These are phyloP conservation scores for Sphaerophoria taeniata DNA, from an alignment of 2,888 invertebrate genomes.

Conservation along the genomic window DNA sequence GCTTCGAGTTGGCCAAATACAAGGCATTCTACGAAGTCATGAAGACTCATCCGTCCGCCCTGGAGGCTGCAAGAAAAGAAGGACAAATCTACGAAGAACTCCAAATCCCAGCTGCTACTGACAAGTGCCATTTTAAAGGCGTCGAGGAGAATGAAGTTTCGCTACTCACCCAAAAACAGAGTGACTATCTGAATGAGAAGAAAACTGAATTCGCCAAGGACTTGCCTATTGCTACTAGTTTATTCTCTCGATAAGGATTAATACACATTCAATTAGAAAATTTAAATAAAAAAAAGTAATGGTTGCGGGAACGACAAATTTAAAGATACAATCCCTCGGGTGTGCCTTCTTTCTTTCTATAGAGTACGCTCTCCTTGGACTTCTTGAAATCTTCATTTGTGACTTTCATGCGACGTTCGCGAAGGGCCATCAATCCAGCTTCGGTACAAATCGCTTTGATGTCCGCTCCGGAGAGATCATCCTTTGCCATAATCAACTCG, in stretches of 20 bases:
- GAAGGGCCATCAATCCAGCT: constrained; percentile 98
- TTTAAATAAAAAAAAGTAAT: constrained; percentile 59
- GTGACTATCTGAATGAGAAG: constrained; percentile 42
- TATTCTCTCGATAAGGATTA: constrained; percentile 66
- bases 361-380: constrained; percentile 99
- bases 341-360: constrained; percentile 99
- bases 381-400: constrained; percentile 99
- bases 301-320: constrained; percentile 76
- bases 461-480: constrained; percentile 98
- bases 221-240: constrained; percentile 70
- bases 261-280: constrained; percentile 57
- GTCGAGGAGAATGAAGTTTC: constrained; percentile 8
- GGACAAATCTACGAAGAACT: not conserved
- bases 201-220: constrained; percentile 49
- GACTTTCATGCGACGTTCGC: constrained; percentile 99
- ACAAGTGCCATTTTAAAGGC: constrained; percentile 43
- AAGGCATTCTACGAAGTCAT: constrained; percentile 74
- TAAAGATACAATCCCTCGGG: constrained; percentile 99
- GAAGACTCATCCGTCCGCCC: not conserved
- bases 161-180: constrained; percentile 1
- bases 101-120: constrained; percentile 11
- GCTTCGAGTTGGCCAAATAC: constrained; percentile 84
- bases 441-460: constrained; percentile 99
- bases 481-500: constrained; percentile 99
- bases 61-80: constrained; percentile 4